Evolutionary conservation across 2,888 invertebrate genomes (phyloP).

Genomic region (Stratiomys singularior): DNA sequence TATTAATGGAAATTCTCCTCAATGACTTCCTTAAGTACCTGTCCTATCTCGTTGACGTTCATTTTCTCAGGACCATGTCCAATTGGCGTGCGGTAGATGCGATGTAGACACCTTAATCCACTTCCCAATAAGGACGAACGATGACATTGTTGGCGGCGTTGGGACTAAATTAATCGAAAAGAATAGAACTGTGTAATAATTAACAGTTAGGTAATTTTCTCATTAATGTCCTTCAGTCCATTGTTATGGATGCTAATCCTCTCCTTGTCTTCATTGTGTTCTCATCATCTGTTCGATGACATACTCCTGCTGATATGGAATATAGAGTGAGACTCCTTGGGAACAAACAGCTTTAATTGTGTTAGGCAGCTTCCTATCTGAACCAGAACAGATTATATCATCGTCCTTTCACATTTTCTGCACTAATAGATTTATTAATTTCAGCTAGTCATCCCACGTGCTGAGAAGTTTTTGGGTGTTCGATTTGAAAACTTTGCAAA

Average conservation of each 20-base stretch:
- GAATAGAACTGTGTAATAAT: background rate
- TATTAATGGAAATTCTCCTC: slow-evolving; percentile 38
- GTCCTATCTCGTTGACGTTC: background rate
- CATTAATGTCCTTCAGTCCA: background rate
- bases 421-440: too few species aligned
- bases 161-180: background rate
- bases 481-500: too few species aligned
- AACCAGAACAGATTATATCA: too few species aligned
- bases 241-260: background rate
- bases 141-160: background rate
- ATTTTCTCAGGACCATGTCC: background rate
- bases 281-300: background rate
- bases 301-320: background rate
- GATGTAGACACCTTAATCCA: background rate
- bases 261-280: background rate
- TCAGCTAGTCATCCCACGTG: too few species aligned
- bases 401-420: too few species aligned
- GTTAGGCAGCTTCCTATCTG: too few species aligned
- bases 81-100: background rate
- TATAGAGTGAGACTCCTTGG: background rate
- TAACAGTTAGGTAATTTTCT: slow-evolving; percentile 6
- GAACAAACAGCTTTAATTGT: too few species aligned
- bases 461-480: too few species aligned
- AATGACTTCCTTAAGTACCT: slow-evolving; percentile 24
- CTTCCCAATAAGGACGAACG: background rate